A percentile compares a stretch with the other conserved stretches of the same genome.
Evolutionary conservation across 1,140 invertebrate genomes (phyloP).

Genomic region (Drosophila kikkawai): DNA sequence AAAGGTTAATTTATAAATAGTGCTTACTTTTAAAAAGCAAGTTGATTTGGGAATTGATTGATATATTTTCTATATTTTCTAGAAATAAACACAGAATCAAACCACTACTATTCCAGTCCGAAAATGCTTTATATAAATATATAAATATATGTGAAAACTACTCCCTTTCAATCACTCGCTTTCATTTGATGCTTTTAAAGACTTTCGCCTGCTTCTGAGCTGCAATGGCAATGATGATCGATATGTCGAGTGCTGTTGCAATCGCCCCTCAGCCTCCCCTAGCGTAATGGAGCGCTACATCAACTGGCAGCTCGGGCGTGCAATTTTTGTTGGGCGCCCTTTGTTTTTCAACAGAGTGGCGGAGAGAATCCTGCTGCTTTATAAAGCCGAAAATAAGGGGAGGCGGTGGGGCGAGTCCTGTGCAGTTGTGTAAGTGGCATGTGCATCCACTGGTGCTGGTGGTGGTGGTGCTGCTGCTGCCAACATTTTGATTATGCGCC

Average conservation of each 20-base stretch:
- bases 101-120: not conserved
- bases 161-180: conserved; percentile 2
- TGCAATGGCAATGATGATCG: conserved; percentile 47
- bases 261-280: conserved; percentile 17
- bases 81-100: not conserved
- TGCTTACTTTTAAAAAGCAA: not conserved
- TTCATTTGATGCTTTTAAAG: conserved; percentile 28
- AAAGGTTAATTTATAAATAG: not conserved
- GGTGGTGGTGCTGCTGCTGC: conserved; percentile 14
- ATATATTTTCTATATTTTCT: not conserved
- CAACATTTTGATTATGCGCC: conserved; percentile 80
- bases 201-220: conserved; percentile 35
- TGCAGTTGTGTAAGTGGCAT: conserved; percentile 55
- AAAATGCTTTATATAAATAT: not conserved
- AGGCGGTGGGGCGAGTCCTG: conserved; percentile 1
- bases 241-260: conserved; percentile 55
- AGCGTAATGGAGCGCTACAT: conserved; percentile 59
- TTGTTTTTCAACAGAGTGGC: conserved; percentile 38
- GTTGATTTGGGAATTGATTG: not conserved
- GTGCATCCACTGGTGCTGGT: conserved; percentile 33
- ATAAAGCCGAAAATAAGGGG: conserved; percentile 10
- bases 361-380: conserved; percentile 32
- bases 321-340: conserved; percentile 49
- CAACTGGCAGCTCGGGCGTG: conserved; percentile 61
- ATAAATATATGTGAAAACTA: not conserved